Percentiles rank a stretch among this genome's conserved stretches.
These are phyloP conservation scores for Typhlichthys subterraneus DNA, from an alignment of 2,797 vertebrate species.

Conservation along the genomic window DNA sequence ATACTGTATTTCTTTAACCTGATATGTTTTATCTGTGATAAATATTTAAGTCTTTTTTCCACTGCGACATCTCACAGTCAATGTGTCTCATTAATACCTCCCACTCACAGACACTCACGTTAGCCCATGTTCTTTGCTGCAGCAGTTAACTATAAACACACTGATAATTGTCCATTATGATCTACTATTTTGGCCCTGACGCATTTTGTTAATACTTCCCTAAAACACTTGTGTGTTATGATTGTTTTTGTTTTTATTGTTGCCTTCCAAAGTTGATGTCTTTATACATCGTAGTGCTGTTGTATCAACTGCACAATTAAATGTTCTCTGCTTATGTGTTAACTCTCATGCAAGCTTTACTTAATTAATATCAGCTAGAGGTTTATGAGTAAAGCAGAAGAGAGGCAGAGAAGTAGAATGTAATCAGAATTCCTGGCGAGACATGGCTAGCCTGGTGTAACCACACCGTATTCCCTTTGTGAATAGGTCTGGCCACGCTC, in stretches of 20 bases:
- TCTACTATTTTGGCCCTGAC: too few species aligned
- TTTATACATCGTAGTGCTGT: slow-evolving; percentile 14
- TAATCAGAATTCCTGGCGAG: slow-evolving; percentile 38
- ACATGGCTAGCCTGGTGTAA: slow-evolving; percentile 9
- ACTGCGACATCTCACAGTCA: slow-evolving; percentile 4
- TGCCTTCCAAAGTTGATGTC: slow-evolving; percentile 19
- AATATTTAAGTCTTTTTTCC: neutral
- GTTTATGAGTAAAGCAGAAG: slow-evolving; percentile 28
- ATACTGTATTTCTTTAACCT: neutral
- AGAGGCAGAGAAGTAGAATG: slow-evolving; percentile 56
- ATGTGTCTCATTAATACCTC: slow-evolving; percentile 8
- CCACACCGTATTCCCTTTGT: too few species aligned
- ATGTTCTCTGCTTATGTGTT: slow-evolving; percentile 13
- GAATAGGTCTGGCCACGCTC: too few species aligned
- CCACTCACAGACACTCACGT: slow-evolving; percentile 9
- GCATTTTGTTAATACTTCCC: slow-evolving; percentile 16
- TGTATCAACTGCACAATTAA: slow-evolving; percentile 32
- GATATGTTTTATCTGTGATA: slow-evolving; percentile 2
- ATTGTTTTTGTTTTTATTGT: slow-evolving; percentile 14
- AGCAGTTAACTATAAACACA: slow-evolving; percentile 1
- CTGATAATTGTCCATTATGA: too few species aligned
- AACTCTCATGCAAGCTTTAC: slow-evolving; percentile 26
- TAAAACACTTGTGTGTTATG: neutral
- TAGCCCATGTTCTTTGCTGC: neutral
- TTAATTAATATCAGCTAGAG: slow-evolving; percentile 31